A percentile compares a stretch with the other conserved stretches of the same genome.
Evolutionary conservation across 2,113 vertebrate genomes (phyloP).

Genomic region (Cyphomyrus plagiostoma): DNA sequence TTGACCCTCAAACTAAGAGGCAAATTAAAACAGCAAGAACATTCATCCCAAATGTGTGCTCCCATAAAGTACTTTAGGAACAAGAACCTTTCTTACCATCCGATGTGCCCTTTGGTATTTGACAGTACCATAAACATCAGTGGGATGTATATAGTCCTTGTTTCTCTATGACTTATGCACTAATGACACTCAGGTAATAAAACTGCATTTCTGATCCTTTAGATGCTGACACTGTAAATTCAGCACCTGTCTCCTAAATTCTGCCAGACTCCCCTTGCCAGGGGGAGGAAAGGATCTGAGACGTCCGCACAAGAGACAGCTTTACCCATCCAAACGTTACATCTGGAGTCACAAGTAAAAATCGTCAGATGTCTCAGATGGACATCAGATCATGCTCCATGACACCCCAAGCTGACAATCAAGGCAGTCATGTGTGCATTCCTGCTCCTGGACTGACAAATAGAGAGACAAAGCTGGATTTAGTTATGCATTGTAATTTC

Average conservation of each 20-base stretch:
- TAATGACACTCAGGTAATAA: not conserved
- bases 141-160: conserved; percentile 1
- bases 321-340: not conserved
- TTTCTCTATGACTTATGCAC: not conserved
- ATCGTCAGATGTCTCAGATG: not conserved
- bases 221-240: conserved; percentile 1
- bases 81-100: not conserved
- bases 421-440: not conserved
- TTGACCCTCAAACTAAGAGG: not conserved
- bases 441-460: not conserved
- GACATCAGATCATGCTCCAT: not conserved
- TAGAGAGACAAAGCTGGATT: not conserved
- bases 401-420: not conserved
- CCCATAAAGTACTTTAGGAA: not conserved
- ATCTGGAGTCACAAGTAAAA: not conserved
- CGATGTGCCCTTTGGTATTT: not conserved
- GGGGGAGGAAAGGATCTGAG: not conserved
- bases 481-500: not conserved
- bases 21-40: not conserved
- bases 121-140: not conserved
- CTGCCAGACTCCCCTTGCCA: not conserved
- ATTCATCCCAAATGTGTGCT: not conserved
- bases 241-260: conserved; percentile 1
- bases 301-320: not conserved
- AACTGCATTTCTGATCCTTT: not conserved